Percentiles rank a stretch among this genome's conserved stretches.
Evolutionary conservation across 2,797 vertebrate species (phyloP).

Genomic region (Austrolebias charrua): DNA sequence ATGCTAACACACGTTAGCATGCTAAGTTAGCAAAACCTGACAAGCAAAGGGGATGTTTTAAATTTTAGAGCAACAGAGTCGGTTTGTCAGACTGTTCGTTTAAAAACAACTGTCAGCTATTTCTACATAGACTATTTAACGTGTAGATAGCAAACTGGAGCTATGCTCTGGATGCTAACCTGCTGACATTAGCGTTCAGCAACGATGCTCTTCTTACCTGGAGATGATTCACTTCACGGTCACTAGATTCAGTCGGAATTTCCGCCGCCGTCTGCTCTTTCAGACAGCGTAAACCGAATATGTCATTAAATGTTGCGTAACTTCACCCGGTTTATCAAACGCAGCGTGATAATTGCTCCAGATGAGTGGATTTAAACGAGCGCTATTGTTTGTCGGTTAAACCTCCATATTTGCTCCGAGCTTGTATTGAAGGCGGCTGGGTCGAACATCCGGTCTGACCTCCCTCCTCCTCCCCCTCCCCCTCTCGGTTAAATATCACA

Average conservation of each 20-base stretch:
- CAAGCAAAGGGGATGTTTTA: neutral
- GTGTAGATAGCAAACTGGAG: neutral
- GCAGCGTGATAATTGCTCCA: conserved; percentile 24
- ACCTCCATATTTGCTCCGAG: conserved; percentile 65
- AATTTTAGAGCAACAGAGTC: rapidly evolving
- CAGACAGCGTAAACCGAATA: neutral
- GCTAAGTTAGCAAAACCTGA: conserved; percentile 17
- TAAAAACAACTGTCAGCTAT: neutral
- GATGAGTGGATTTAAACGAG: conserved; percentile 42
- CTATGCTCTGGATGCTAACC: conserved; percentile 49
- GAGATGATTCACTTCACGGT: conserved; percentile 26
- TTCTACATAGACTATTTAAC: neutral
- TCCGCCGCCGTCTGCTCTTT: conserved; percentile 3
- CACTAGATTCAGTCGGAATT: conserved; percentile 2
- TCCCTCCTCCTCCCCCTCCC: conserved; percentile 24
- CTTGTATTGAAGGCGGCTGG: conserved; percentile 53
- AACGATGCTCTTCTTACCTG: conserved; percentile 60
- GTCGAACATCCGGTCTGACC: conserved; percentile 68
- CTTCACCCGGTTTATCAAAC: conserved; percentile 14
- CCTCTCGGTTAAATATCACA: conserved; percentile 1
- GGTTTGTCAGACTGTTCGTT: rapidly evolving
- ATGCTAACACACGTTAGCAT: conserved; percentile 49
- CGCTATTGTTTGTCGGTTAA: conserved; percentile 70
- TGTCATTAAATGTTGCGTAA: neutral
- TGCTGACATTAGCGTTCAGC: conserved; percentile 42